Evolutionary conservation across 2,113 vertebrate species (phyloP), one percentile per base, ranked within the genome.

Genomic region (Datnioides undecimradiatus): DNA sequence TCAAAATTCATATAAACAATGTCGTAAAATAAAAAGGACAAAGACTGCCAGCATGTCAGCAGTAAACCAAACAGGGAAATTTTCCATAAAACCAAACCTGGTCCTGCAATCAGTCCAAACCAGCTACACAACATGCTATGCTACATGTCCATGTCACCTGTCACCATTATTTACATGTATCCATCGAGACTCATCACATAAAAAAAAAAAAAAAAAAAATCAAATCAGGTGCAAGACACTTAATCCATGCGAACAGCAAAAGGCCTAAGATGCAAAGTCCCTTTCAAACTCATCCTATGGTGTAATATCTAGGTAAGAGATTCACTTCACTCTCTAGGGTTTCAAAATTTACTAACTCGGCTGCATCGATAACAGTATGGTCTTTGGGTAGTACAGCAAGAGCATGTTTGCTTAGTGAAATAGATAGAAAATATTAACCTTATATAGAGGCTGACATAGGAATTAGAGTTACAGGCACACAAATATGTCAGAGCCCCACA

Each of bases 21-120:
- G 6, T 71, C 11, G 60, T 2, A 64, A 31, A 66, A 34, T 0
- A 10, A 17, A n/a, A 13, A 2, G 17, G 17, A 49, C 17, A 55
- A 68, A 6, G 3, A 14, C 63, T 45, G 23, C 25, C 33, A 52
- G 55, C 64, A 60, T 31, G 60, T 46, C 48, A 51, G 51, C 51
- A 57, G 57, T 33, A 41, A 70, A 64, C 12, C 31, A 55, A 83
- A 57, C 19, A 38, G 11, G 11, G 1, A 60, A 14, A n/a, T 11
- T 54, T 67, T 57, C 38, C 27, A 40, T 34, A 31, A 79, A 82
- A 59, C 34, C 57, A 36, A 68, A 5, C 52, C 38, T 34, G 41
- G n/a, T 27, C 19, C 45, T 2, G 19, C 52, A n/a, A 38, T 27
- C 2, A 25, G 38, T 29, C 36, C 11, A 79, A 16, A 49, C 11